Percentiles rank a stretch among this genome's conserved stretches.
phyloP scores from a whole-genome alignment of 2,888 invertebrate genomes.

The Xestia xanthographa region DNA sequence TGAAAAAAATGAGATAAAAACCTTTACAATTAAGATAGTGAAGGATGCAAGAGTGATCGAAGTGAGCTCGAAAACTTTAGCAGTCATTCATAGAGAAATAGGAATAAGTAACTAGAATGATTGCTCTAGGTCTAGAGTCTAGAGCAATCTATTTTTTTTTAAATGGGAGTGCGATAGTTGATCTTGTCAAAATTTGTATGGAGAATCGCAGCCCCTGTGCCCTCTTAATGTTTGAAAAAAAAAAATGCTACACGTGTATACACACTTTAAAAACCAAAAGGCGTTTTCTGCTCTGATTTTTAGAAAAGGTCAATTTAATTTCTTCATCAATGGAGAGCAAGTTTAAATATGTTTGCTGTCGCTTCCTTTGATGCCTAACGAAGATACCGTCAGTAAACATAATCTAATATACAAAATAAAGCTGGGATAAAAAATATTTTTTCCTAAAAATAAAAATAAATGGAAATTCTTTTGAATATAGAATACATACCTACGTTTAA shows the following conservation, averaged over 20 bases:
- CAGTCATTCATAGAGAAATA: no score
- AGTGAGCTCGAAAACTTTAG: no score
- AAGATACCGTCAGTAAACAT: constrained; percentile 61
- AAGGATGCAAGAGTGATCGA: no score
- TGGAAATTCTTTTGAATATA: background rate
- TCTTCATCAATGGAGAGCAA: constrained; percentile 28
- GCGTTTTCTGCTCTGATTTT: constrained; percentile 11
- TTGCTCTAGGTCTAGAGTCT: no score
- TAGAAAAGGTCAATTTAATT: constrained; percentile 43
- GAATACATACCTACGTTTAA: background rate
- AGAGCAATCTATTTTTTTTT: no score
- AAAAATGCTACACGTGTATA: background rate
- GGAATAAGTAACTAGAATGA: no score
- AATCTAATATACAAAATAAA: constrained; percentile 39
- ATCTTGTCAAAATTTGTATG: no score
- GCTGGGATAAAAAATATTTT: constrained; percentile 1
- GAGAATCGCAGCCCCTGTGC: no score
- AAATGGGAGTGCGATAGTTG: no score
- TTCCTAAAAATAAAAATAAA: background rate
- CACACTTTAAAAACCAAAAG: background rate
- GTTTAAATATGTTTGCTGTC: constrained; percentile 51
- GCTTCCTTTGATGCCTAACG: constrained; percentile 65
- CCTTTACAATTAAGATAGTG: no score
- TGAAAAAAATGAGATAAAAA: no score
- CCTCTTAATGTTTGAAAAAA: background rate